Evolutionary conservation across 2,888 invertebrate species (phyloP), one percentile per base, ranked within the genome.

Genomic region (Meandrusa payeni): DNA sequence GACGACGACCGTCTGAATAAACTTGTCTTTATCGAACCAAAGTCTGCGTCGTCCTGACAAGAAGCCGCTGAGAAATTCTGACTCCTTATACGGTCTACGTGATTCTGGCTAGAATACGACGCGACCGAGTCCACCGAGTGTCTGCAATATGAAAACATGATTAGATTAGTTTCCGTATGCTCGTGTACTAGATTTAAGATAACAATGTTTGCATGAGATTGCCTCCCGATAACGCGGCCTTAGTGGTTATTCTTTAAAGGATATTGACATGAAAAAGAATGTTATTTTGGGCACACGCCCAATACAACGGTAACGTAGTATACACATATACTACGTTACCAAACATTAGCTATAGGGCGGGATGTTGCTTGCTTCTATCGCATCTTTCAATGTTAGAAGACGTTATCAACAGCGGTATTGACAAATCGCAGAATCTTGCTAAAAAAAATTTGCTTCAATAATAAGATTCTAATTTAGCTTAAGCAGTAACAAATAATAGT

Each of bases 101-200:
- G 88, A 83, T 87, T 86, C 85, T 88, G 88, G 69, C 88, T 88
- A 85, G 88, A 88, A 83, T 87, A 86, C 85, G 88, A 88, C 82
- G 88, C 85, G 81, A 87, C 89, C 85, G 88, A 88, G 83, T 88
- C 88, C 79, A 88, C 88, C 74, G 88, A 88, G 80, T 88, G 88
- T 68, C 88, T 88, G 86, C 55, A 88, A 88, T 57, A 54, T 47
- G 76, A 72, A 24, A 77, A 79, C 59, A 69, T 50, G 77, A 79
- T 81, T 75, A 81, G 78, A 77, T 80, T 75, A 64, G 60, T 22
- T 34, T 22, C 12, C 29, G 15, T 72, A 45, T 39, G 45, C 43
- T 58, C 59, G 42, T n/a, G n/a, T 40, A 59, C 55, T 52, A 41
- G 48, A 44, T 52, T 50, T 52, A 52, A 57, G 80, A 80, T 81